Evolutionary conservation across 2,888 invertebrate species (phyloP).

Genomic region (Seira sanloemensis): DNA sequence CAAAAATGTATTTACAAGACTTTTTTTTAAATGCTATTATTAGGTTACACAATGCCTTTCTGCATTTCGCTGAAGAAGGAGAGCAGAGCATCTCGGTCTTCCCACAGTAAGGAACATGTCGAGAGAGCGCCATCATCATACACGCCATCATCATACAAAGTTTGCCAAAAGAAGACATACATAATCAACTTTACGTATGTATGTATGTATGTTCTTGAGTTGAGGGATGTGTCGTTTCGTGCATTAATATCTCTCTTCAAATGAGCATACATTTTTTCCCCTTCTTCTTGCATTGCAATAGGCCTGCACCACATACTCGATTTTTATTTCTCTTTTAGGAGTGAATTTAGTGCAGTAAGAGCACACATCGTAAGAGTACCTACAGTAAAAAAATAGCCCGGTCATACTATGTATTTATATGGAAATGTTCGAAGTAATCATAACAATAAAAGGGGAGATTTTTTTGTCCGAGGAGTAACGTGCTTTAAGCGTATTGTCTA

Average conservation of each 20-base stretch:
- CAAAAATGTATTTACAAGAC: no score
- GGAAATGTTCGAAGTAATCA: not conserved
- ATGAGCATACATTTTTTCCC: not conserved
- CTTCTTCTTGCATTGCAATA: not conserved
- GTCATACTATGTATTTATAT: not conserved
- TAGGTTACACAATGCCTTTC: no score
- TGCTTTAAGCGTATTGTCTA: not conserved
- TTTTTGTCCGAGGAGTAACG: not conserved
- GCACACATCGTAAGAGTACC: not conserved
- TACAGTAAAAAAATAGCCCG: not conserved
- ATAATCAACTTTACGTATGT: no score
- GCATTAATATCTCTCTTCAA: not conserved
- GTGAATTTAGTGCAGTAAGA: not conserved
- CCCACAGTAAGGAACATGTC: no score
- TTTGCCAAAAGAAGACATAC: no score
- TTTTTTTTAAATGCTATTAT: not conserved
- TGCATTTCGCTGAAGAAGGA: no score
- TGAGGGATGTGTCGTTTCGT: not conserved
- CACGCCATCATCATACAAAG: no score
- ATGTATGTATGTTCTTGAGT: no score
- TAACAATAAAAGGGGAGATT: not conserved
- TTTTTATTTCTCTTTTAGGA: constrained; percentile 1
- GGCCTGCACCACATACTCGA: not conserved
- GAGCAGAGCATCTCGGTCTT: no score
- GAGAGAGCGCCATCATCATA: no score